phyloP scores from a whole-genome alignment of 2,888 invertebrate genomes.

The Hypselothyrea guttata region DNA sequence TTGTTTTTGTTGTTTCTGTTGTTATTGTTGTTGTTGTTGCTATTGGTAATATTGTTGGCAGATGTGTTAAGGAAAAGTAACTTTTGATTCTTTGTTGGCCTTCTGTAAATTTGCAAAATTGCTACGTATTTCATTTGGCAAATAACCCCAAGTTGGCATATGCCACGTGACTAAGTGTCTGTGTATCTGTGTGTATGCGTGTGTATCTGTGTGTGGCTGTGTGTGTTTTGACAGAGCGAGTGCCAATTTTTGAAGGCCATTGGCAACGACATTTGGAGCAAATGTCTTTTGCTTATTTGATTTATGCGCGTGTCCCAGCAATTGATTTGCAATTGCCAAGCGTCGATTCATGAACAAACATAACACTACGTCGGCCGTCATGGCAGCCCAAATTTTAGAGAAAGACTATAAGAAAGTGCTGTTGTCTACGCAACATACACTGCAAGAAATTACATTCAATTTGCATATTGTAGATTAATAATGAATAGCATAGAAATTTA shows the following conservation, averaged over 20 bases:
- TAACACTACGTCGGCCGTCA: conserved; percentile 30
- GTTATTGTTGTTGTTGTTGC: conserved; percentile 27
- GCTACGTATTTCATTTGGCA: conserved; percentile 77
- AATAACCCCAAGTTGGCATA: conserved; percentile 60
- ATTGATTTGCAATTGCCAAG: conserved; percentile 72
- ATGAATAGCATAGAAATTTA: too few species aligned
- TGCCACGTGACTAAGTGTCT: conserved; percentile 22
- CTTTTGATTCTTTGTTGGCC: conserved; percentile 22
- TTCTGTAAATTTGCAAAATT: conserved; percentile 75
- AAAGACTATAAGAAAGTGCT: background rate
- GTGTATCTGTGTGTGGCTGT: conserved; percentile 1
- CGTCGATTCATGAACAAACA: conserved; percentile 32
- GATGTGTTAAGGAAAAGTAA: conserved; percentile 43
- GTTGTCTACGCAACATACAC: background rate
- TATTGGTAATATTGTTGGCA: conserved; percentile 44
- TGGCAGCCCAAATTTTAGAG: conserved; percentile 12
- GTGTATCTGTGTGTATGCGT: conserved; percentile 1
- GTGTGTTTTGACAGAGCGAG: conserved; percentile 8
- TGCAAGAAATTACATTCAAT: background rate
- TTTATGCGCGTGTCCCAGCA: conserved; percentile 60
- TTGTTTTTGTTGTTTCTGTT: conserved; percentile 20
- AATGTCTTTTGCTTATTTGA: conserved; percentile 66
- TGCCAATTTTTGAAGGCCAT: conserved; percentile 54
- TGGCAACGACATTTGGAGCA: conserved; percentile 55
- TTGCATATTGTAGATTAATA: too few species aligned